phyloP scores from a whole-genome alignment of 1,140 invertebrate species.

The Diorhabda sublineata region DNA sequence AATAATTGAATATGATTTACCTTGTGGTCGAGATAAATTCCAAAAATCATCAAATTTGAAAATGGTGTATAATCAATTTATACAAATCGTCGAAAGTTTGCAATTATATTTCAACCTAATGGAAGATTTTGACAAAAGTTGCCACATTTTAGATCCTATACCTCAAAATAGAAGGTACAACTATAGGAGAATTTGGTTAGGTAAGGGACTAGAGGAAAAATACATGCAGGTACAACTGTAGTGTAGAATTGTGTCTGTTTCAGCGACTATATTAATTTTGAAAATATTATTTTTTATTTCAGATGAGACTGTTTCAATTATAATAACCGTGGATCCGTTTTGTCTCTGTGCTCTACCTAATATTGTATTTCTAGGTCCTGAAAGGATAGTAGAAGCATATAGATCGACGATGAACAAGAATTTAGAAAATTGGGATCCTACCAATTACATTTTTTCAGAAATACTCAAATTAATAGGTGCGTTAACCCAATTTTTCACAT shows the following conservation, averaged over 20 bases:
- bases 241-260: not conserved
- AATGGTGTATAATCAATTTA: conserved; percentile 32
- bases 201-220: conserved; percentile 31
- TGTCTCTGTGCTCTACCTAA: conserved; percentile 31
- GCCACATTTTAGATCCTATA: conserved; percentile 50
- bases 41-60: conserved; percentile 25
- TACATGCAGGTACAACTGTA: not conserved
- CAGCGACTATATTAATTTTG: too few species aligned
- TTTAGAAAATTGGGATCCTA: conserved; percentile 34
- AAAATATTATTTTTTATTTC: conserved; percentile 12
- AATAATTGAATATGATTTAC: conserved; percentile 30
- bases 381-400: conserved; percentile 26
- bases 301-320: conserved; percentile 40
- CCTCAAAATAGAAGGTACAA: conserved; percentile 40
- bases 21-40: conserved; percentile 24
- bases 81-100: conserved; percentile 30
- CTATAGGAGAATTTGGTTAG: conserved; percentile 47
- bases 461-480: conserved; percentile 39
- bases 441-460: conserved; percentile 32
- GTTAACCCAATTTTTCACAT: not conserved
- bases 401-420: conserved; percentile 30
- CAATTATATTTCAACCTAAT: conserved; percentile 49
- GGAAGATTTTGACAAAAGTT: conserved; percentile 47
- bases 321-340: conserved; percentile 37
- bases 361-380: conserved; percentile 41